phyloP scores from a whole-genome alignment of 2,888 invertebrate genomes.

The Noctua comes region DNA sequence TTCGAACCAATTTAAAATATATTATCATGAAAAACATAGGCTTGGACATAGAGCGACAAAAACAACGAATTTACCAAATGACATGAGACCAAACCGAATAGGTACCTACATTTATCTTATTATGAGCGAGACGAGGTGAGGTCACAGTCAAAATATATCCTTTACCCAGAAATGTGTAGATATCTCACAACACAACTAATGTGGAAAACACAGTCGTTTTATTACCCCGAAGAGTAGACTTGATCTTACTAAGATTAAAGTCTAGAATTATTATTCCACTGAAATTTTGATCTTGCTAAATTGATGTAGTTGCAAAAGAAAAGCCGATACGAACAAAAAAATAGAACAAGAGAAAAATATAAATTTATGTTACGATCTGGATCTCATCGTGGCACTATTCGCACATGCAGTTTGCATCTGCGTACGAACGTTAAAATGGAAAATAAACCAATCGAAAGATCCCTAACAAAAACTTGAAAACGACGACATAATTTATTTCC shows the following conservation, averaged over 20 bases:
- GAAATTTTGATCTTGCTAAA: neutral
- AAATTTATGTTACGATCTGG: slow-evolving; percentile 1
- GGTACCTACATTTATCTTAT: slow-evolving; percentile 34
- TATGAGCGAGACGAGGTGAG: slow-evolving; percentile 29
- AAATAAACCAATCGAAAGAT: slow-evolving; percentile 35
- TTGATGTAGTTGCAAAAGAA: neutral
- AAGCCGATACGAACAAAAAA: neutral
- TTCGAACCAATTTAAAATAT: slow-evolving; percentile 9
- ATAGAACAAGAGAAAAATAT: slow-evolving; percentile 5
- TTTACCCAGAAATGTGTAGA: slow-evolving; percentile 15
- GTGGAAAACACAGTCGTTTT: neutral
- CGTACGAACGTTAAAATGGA: slow-evolving; percentile 15
- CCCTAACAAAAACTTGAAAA: slow-evolving; percentile 16
- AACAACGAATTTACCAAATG: slow-evolving; percentile 16
- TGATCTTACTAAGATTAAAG: no score
- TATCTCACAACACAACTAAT: neutral
- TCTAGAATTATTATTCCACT: neutral
- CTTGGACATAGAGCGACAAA: neutral
- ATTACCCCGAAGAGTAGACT: slow-evolving; percentile 3
- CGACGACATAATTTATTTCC: slow-evolving; percentile 47
- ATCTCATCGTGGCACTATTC: slow-evolving; percentile 6
- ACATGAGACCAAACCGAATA: slow-evolving; percentile 13
- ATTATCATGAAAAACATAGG: neutral
- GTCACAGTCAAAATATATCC: slow-evolving; percentile 34
- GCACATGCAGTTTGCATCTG: slow-evolving; percentile 28